phyloP scores from a whole-genome alignment of 2,113 vertebrate genomes.

The Pampusana beccarii region DNA sequence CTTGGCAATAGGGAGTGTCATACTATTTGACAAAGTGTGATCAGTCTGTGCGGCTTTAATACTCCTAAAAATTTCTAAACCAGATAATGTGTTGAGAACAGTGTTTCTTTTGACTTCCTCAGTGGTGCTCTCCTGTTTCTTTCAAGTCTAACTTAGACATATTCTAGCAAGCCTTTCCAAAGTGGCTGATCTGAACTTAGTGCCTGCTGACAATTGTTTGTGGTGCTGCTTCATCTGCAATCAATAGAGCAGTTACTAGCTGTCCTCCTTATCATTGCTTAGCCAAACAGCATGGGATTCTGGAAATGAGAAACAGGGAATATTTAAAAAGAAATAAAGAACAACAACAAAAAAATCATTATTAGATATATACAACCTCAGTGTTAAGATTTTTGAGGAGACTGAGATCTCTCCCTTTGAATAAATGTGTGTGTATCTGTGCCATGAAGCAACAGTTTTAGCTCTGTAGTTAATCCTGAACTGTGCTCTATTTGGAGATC shows the following conservation, averaged over 20 bases:
- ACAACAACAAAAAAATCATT: neutral
- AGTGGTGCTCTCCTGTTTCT: neutral
- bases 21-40: neutral
- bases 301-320: neutral
- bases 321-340: neutral
- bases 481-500: neutral
- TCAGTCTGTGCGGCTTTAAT: neutral
- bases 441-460: neutral
- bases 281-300: neutral
- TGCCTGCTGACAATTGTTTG: neutral
- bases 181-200: neutral
- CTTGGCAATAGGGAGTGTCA: neutral
- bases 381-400: neutral
- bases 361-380: neutral
- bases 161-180: neutral
- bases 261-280: neutral
- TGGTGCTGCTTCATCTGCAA: neutral
- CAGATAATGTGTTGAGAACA: neutral
- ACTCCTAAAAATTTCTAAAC: neutral
- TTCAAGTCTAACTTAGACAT: neutral
- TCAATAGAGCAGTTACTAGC: neutral
- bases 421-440: neutral
- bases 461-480: neutral
- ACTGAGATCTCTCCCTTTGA: neutral
- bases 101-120: neutral